Evolutionary conservation across 1,140 invertebrate genomes (phyloP), one percentile per base, ranked within the genome.

Genomic region (Megalopta genalis): DNA sequence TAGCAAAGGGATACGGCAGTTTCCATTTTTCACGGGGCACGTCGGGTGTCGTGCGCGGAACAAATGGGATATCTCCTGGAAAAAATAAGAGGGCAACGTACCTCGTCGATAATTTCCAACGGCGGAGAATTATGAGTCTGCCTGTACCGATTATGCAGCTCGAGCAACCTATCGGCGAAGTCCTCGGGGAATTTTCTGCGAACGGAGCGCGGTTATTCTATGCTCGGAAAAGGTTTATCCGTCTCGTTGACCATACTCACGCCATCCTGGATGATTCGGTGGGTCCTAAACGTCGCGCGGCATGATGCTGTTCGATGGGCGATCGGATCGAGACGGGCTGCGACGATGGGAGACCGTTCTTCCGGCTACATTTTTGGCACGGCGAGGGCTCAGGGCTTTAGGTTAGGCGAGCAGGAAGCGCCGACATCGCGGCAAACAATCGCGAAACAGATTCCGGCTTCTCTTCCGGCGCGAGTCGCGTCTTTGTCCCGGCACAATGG

Each of bases 91-190:
- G 2, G 8, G 5, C 21, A n/a, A 57, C 42, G 25, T 83, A 97
- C 96, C 91, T 96, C 91, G 90, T 94, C 88, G 82, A 94, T 92
- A 57, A 97, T 81, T 90, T 93, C 91, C 68, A 97, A 85, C 8
- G 94, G 92, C 4, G 93, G 92, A 0, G 94, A 94, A 39, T 93
- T 93, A 87, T 97, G 96, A 70, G 92, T 92, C 18, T 88, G 83
- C 54, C 96, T 90, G 84, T 95, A 95, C 59, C 93, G 89, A 88
- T 96, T 97, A 85, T 96, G 95, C 16, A 94, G 91, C 76, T 94
- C 90, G 76, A 97, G 90, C 88, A 95, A 94, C 64, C 94, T 93
- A 21, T 91, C 76, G 18, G 86, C 85, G 79, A 95, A 95, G 72
- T 65, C 64, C 42, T 7, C 6, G 6, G 67, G 27, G n/a, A 68